These are phyloP conservation scores for Microctonus aethiopoides DNA, from an alignment of 2,888 invertebrate species.

Conservation along the genomic window DNA sequence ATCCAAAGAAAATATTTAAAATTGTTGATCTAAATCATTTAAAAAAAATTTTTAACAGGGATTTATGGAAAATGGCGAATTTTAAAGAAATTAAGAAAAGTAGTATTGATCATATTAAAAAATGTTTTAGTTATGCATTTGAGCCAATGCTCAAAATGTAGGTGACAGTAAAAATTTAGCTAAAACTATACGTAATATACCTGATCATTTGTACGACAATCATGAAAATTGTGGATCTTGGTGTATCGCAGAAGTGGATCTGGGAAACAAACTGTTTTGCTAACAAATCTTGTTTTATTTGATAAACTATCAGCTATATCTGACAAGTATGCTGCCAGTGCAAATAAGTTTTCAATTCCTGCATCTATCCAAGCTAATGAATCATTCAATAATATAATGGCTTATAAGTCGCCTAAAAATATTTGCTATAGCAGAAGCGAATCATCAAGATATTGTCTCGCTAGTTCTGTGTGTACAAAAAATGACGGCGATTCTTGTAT, in stretches of 20 bases:
- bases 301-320: constrained; percentile 23
- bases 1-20: constrained; percentile 30
- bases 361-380: constrained; percentile 38
- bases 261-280: constrained; percentile 12
- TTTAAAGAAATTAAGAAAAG: constrained; percentile 30
- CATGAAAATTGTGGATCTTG: constrained; percentile 43
- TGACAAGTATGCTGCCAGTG: constrained; percentile 35
- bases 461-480: too few species aligned
- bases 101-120: constrained; percentile 38
- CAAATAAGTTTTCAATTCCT: constrained; percentile 35
- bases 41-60: constrained; percentile 37
- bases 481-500: constrained; percentile 36
- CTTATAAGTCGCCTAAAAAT: too few species aligned
- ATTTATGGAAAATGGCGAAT: constrained; percentile 34
- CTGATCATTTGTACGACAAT: constrained; percentile 36
- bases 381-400: too few species aligned
- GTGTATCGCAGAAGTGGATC: constrained; percentile 31
- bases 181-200: constrained; percentile 33
- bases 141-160: constrained; percentile 40
- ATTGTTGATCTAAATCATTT: constrained; percentile 41
- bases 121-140: constrained; percentile 44
- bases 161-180: constrained; percentile 31
- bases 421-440: too few species aligned
- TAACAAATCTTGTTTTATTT: constrained; percentile 15
- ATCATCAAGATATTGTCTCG: too few species aligned